These are phyloP conservation scores for Acridotheres tristis DNA, from an alignment of 2,797 vertebrate species.

Conservation along the genomic window DNA sequence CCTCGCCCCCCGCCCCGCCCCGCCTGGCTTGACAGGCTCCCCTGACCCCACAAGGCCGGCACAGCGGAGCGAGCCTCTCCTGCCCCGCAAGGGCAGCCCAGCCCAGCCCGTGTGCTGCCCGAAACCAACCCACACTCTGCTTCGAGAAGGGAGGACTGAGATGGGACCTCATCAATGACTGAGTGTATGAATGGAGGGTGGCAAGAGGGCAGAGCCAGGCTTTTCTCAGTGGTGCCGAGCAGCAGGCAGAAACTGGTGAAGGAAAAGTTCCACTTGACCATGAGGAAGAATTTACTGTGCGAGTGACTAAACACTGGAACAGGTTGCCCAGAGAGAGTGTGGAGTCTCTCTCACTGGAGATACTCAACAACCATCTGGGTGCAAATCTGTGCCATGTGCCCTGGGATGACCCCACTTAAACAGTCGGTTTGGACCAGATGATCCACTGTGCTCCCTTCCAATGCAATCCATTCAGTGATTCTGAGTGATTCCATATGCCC, in stretches of 20 bases:
- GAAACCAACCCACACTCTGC: not conserved
- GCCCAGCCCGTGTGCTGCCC: not conserved
- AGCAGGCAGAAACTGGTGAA: not conserved
- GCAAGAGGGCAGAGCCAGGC: not conserved
- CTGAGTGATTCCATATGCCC: not conserved
- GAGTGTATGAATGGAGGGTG: too few relatives aligned
- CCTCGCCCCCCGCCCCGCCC: too few relatives aligned
- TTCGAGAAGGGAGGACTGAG: not conserved
- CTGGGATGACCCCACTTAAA: not conserved
- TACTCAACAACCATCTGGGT: not conserved
- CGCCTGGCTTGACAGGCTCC: too few relatives aligned
- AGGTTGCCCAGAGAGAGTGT: not conserved
- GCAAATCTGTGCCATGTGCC: not conserved
- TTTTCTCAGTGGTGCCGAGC: not conserved
- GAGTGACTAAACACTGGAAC: not conserved
- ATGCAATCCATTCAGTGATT: fast-evolving
- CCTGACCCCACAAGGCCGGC: too few relatives aligned
- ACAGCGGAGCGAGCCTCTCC: fast-evolving
- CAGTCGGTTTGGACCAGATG: not conserved
- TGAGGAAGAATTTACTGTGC: too few relatives aligned
- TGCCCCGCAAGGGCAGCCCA: too few relatives aligned
- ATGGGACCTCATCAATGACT: not conserved
- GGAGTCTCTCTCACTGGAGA: not conserved
- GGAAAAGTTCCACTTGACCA: not conserved
- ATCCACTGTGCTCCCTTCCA: not conserved